Conservation (phyloP, 1,140 invertebrate genomes). For the Trialeurodes vaporariorum region DNA sequence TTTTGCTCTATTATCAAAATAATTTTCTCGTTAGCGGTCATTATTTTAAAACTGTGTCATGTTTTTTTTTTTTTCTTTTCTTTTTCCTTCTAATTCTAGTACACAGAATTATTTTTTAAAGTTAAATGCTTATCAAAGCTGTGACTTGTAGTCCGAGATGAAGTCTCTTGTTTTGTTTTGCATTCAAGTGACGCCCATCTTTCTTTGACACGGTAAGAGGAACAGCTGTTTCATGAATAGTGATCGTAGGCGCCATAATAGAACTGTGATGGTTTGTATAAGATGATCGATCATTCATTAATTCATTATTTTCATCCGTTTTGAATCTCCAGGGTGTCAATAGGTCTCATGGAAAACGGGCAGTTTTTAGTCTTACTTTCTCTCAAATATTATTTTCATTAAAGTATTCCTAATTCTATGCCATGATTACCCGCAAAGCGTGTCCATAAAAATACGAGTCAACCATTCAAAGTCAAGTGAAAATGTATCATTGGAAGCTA, state of each 20-base stretch:
- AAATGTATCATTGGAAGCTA: too few species aligned
- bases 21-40: neutral
- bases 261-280: neutral
- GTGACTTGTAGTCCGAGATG: neutral
- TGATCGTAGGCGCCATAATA: neutral
- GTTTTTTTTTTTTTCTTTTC: slow-evolving; percentile 6
- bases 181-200: neutral
- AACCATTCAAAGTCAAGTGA: too few species aligned
- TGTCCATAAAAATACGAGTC: too few species aligned
- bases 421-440: too few species aligned
- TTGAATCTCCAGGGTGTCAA: too few species aligned
- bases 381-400: too few species aligned
- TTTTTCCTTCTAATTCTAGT: slow-evolving; percentile 1
- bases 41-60: slow-evolving; percentile 9
- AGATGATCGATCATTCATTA: too few species aligned
- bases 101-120: neutral
- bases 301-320: neutral
- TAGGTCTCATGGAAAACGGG: too few species aligned
- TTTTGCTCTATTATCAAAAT: neutral
- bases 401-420: too few species aligned
- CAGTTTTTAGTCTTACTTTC: too few species aligned
- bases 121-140: neutral
- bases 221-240: neutral
- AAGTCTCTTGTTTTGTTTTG: neutral
- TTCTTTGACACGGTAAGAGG: neutral